Evolutionary conservation across 2,113 vertebrate genomes (phyloP).

Genomic region (Theropithecus gelada): DNA sequence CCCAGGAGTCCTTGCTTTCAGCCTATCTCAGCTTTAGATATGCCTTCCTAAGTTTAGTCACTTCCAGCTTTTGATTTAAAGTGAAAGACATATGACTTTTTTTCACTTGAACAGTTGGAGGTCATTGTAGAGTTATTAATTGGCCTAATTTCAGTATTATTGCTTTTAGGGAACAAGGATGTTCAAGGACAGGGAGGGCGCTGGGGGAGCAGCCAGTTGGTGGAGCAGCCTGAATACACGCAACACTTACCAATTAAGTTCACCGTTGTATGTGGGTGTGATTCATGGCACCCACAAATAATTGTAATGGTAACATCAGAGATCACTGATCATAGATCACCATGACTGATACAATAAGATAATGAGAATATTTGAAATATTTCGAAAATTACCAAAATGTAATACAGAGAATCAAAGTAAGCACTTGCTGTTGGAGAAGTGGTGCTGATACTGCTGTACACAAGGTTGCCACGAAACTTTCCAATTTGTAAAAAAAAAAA

Average conservation of each 20-base stretch:
- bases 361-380: background rate
- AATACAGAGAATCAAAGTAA: background rate
- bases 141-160: background rate
- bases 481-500: background rate
- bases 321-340: background rate
- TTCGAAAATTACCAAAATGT: background rate
- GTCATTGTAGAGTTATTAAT: background rate
- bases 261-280: background rate
- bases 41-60: background rate
- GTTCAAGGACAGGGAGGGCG: background rate
- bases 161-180: background rate
- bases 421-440: background rate
- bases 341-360: background rate
- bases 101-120: background rate
- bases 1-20: background rate
- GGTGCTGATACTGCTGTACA: background rate
- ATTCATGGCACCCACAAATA: background rate
- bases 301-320: background rate
- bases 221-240: background rate
- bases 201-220: background rate
- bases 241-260: background rate
- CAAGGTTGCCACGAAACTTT: background rate
- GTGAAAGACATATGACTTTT: background rate
- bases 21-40: background rate
- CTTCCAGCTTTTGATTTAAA: background rate